phyloP scores from a whole-genome alignment of 2,113 vertebrate species.

The Hystrix cristata region DNA sequence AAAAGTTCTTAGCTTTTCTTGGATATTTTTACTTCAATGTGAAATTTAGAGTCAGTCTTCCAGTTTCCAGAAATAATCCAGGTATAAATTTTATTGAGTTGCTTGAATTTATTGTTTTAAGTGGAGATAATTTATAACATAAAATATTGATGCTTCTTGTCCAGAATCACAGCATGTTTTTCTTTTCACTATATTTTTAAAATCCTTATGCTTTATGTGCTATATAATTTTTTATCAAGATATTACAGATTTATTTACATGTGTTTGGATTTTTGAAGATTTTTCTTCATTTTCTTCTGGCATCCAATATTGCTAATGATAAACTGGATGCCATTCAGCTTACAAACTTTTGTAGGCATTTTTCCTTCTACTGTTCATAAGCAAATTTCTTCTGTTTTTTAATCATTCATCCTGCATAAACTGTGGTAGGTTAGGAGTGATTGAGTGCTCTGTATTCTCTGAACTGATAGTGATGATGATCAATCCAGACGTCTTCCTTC shows the following conservation, averaged over 20 bases:
- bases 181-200: background rate
- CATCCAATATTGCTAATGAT: background rate
- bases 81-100: background rate
- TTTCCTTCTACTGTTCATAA: background rate
- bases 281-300: background rate
- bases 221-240: background rate
- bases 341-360: background rate
- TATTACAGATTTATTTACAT: background rate
- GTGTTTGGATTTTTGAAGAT: background rate
- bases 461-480: background rate
- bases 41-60: background rate
- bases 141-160: background rate
- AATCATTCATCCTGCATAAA: background rate
- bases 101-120: slow-evolving; percentile 34
- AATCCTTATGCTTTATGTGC: background rate
- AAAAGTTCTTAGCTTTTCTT: background rate
- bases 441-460: background rate
- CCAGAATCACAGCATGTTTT: background rate
- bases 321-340: background rate
- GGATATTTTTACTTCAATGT: background rate
- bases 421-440: background rate
- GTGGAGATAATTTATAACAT: background rate
- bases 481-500: background rate
- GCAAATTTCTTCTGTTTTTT: background rate
- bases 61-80: slow-evolving; percentile 2